Evolutionary conservation across 2,797 vertebrate genomes (phyloP), one percentile per base, ranked within the genome.

Genomic region (Apogon hyalosoma): DNA sequence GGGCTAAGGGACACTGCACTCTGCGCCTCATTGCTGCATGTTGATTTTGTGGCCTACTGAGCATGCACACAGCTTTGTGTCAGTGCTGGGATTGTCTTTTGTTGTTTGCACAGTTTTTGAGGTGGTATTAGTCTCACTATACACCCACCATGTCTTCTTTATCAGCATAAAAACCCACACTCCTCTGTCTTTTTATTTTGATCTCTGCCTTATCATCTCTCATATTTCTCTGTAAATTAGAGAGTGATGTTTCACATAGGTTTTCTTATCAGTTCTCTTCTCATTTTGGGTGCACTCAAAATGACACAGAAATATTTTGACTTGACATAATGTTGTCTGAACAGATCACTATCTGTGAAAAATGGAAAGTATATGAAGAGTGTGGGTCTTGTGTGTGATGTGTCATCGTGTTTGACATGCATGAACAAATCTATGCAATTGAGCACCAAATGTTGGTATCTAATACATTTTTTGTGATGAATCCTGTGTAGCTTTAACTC

Each of bases 11-110:
- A 66, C 16, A n/a, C 18, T 39, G 38, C 7, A 51, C 70, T 79
- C 58, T 11, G 48, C 38, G 57, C 42, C 71, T 36, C 11, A 57
- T 24, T 63, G 80, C 67, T 91, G 90, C 89, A 91, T 90, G 90
- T 50, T 83, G 71, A 85, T 77, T 74, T 55, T 68, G 57, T 82
- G 72, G 63, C 80, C 71, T 84, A 70, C 72, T 73, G 69, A 80
- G 77, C 85, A 85, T 84, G 83, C 69, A 39, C 80, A 78, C 80
- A 54, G 39, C 39, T 75, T 75, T 69, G 39, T 74, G 51, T 77
- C 73, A 24, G 46, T 69, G 49, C 53, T 38, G 42, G 73, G 65
- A 68, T 58, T 78, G 63, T 0, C 36, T 79, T 40, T 53, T 54
- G 39, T 66, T 73, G 60, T 52, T 55, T 82, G 52, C 75, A 70